Percentiles rank a stretch among this genome's conserved stretches.
phyloP scores from a whole-genome alignment of 2,888 invertebrate genomes.

The Toxonevra muliebris region DNA sequence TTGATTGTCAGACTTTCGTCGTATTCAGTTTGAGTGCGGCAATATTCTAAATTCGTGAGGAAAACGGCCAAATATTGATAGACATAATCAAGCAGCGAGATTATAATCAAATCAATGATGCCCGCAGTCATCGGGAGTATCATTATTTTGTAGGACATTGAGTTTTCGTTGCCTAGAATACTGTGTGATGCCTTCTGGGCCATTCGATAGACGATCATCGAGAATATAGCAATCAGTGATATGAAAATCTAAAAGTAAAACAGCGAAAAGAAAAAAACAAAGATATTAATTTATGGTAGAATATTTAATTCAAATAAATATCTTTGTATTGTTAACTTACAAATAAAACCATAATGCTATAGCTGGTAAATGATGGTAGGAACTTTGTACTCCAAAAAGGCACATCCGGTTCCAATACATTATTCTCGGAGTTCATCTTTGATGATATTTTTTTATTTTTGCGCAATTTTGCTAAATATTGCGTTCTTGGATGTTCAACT shows the following conservation, averaged over 20 bases:
- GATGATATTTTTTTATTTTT: conserved; percentile 65
- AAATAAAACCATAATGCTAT: conserved; percentile 69
- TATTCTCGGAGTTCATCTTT: conserved; percentile 69
- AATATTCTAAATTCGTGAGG: conserved; percentile 78
- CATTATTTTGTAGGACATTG: conserved; percentile 71
- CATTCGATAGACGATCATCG: conserved; percentile 81
- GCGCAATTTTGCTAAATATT: conserved; percentile 73
- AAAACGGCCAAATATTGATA: conserved; percentile 74
- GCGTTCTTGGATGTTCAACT: conserved; percentile 81
- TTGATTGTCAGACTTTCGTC: conserved; percentile 88
- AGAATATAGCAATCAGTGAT: conserved; percentile 78
- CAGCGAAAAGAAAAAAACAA: background rate
- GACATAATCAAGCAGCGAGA: conserved; percentile 77
- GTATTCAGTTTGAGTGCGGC: conserved; percentile 84
- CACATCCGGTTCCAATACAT: conserved; percentile 75
- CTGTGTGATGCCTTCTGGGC: conserved; percentile 70
- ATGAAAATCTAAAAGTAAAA: conserved; percentile 69
- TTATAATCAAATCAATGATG: conserved; percentile 78
- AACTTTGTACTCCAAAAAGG: conserved; percentile 81
- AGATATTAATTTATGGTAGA: background rate
- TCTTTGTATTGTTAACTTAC: conserved; percentile 45
- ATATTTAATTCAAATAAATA: background rate
- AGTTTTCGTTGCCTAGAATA: conserved; percentile 66
- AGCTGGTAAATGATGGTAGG: conserved; percentile 76
- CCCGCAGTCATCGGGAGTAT: conserved; percentile 81